phyloP scores from a whole-genome alignment of 2,797 vertebrate species.

The Molossus molossus region DNA sequence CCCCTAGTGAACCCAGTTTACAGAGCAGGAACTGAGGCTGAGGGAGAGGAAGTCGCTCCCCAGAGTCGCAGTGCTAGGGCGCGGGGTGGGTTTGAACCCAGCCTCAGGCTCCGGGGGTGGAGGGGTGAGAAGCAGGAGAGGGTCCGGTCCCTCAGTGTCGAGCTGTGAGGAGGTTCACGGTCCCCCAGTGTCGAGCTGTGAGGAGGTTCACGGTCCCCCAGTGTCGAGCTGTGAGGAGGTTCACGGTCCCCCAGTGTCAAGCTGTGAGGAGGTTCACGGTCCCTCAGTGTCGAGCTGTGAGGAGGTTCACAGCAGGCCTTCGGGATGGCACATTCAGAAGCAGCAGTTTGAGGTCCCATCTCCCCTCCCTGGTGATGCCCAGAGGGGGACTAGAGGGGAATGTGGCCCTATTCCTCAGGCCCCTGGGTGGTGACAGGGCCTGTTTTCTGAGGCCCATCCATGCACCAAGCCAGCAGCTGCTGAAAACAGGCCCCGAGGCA shows the following conservation, averaged over 20 bases:
- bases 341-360: background rate
- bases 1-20: background rate
- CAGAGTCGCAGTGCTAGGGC: background rate
- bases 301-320: rapidly evolving
- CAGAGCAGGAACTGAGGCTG: background rate
- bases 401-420: background rate
- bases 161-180: background rate
- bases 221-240: background rate
- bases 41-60: background rate
- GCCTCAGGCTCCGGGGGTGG: background rate
- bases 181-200: background rate
- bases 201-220: too few relatives aligned
- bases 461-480: background rate
- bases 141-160: background rate
- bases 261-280: too few relatives aligned
- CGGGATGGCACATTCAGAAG: rapidly evolving
- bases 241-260: too few relatives aligned
- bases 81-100: background rate
- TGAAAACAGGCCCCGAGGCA: background rate
- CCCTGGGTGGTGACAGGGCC: background rate
- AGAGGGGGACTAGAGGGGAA: background rate
- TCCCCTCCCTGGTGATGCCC: background rate
- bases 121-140: background rate
- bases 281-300: background rate
- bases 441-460: background rate